Percentiles rank a stretch among this genome's conserved stretches.
Conservation (phyloP, 2,888 invertebrate genomes). For the Mayetiola destructor region DNA sequence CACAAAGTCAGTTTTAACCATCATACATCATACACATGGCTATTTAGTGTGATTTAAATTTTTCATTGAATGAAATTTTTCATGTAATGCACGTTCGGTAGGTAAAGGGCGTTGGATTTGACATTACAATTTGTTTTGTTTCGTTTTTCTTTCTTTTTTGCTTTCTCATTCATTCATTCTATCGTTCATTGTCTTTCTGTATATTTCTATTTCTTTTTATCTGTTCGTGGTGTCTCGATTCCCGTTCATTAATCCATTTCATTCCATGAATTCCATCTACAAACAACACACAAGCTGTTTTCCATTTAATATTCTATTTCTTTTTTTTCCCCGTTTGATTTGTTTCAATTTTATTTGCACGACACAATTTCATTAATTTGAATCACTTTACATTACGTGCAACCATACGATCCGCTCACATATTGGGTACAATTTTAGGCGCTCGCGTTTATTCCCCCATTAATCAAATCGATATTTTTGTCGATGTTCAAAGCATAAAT, state of each 20-base stretch:
- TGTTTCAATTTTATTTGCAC: too few species aligned
- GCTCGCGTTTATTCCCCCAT: neutral
- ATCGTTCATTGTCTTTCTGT: too few species aligned
- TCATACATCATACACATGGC: too few species aligned
- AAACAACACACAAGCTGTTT: too few species aligned
- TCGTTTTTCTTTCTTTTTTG: slow-evolving; percentile 4
- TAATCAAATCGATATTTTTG: slow-evolving; percentile 5
- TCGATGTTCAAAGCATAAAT: too few species aligned
- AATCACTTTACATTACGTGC: slow-evolving; percentile 5
- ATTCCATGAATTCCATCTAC: too few species aligned
- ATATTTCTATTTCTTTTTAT: neutral
- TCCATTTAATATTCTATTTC: neutral
- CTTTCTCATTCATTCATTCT: too few species aligned
- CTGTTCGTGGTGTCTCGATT: neutral
- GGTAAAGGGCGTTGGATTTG: slow-evolving; percentile 11
- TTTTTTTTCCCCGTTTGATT: neutral
- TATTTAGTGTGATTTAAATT: too few species aligned
- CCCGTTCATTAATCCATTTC: too few species aligned
- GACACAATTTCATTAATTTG: slow-evolving; percentile 7
- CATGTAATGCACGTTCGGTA: too few species aligned
- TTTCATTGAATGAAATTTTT: too few species aligned
- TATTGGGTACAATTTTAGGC: neutral
- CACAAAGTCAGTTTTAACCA: too few species aligned
- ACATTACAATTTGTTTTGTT: slow-evolving; percentile 8
- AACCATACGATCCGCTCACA: neutral